Evolutionary conservation across 2,113 vertebrate species (phyloP), one percentile per base, ranked within the genome.

Genomic region (Podarcis muralis): DNA sequence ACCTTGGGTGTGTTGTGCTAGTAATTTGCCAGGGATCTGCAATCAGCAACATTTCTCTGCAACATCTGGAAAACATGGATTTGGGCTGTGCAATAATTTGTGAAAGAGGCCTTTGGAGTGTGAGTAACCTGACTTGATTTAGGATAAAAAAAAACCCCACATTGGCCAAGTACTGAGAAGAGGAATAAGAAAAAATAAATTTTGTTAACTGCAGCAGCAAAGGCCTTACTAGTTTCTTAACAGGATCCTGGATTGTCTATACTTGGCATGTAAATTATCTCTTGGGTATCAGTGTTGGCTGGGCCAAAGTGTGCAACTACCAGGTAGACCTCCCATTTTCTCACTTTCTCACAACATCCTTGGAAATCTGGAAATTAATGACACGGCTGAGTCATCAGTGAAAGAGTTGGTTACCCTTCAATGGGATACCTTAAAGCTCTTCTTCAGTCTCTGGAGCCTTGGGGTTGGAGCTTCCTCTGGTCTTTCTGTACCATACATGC

Each of bases 381-480:
- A 84, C 35, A 74, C 13, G 5, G 16, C 6, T 8, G 69, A 59
- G 22, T 37, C 59, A 62, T 62, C 4, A 62, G 18, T 20, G 59
- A 59, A 59, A 62, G 59, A 62, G 18, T 20, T 2, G 40, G 37
- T 32, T 48, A 79, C 74, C 66, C 15, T 27, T 15, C 1, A 5
- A 30, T 57, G 53, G 3, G 40, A 16, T 5, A n/a, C 6, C 0
- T 2, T 1, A 9, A 48, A 0, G n/a, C 48, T 72, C n/a, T 76
- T 86, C 75, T 43, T 18, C 0, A 0, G 2, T 81, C 11, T 13
- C 0, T 0, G 48, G 48, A 16, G 5, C 0, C 23, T 4, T 62
- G 23, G 57, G 8, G 1, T 23, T 32, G 32, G 37, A 35, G 57
- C n/a, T 27, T 13, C 48, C 9, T 53, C 30, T 74, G 35, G 20